Evolutionary conservation across 2,113 vertebrate genomes (phyloP).

Genomic region (western clawed frog (Xenopus tropicalis)): UCB_Xtro_10.0 CM004450.2:4812001-4812500

Average conservation of each 20-base stretch:
- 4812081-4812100: no score
- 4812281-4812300: not conserved
- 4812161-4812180: no score
- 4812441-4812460: slow-evolving; percentile 10
- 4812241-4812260: not conserved
- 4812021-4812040: no score
- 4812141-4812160: no score
- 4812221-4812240: not conserved
- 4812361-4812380: slow-evolving; percentile 18
- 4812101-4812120: no score
- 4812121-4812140: no score
- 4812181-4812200: no score
- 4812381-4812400: slow-evolving; percentile 7
- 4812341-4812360: not conserved
- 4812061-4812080: no score
- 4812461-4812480: slow-evolving; percentile 6
- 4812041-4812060: no score
- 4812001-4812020: no score
- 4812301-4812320: slow-evolving; percentile 7
- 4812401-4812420: slow-evolving; percentile 3
- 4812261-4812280: slow-evolving; percentile 1
- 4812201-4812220: no score
- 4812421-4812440: slow-evolving; percentile 10
- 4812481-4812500: slow-evolving; percentile 4
- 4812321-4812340: not conserved